phyloP scores from a whole-genome alignment of 2,797 vertebrate species.

The Acridotheres tristis region DNA sequence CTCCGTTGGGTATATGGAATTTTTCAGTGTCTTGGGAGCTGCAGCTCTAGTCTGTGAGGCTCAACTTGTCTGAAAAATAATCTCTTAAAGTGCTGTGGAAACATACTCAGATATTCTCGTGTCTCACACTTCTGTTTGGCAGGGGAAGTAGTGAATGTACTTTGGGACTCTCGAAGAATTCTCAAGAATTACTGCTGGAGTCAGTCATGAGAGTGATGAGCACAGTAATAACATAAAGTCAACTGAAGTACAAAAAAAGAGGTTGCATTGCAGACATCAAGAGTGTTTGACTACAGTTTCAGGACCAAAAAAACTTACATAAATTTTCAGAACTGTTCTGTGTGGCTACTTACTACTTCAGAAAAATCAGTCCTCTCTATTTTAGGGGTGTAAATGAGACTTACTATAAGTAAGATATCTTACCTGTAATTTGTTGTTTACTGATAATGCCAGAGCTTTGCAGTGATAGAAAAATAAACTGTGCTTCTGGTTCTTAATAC shows the following conservation, averaged over 20 bases:
- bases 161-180: not conserved
- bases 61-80: not conserved
- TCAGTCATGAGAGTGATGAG: not conserved
- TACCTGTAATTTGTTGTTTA: not conserved
- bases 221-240: not conserved
- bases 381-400: not conserved
- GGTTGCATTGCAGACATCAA: not conserved
- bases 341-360: not conserved
- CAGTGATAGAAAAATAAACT: not conserved
- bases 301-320: not conserved
- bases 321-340: not conserved
- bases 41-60: not conserved
- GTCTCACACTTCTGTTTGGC: not conserved
- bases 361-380: not conserved
- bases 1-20: not conserved
- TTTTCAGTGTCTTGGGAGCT: not conserved
- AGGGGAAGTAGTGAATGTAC: not conserved
- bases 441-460: not conserved
- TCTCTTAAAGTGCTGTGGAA: not conserved
- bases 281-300: not conserved
- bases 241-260: not conserved
- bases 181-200: not conserved
- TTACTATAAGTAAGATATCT: not conserved
- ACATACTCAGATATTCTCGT: not conserved
- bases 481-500: not conserved